Evolutionary conservation across 2,888 invertebrate species (phyloP), one percentile per base, ranked within the genome.

Genomic region (Scaptomyza parva): DNA sequence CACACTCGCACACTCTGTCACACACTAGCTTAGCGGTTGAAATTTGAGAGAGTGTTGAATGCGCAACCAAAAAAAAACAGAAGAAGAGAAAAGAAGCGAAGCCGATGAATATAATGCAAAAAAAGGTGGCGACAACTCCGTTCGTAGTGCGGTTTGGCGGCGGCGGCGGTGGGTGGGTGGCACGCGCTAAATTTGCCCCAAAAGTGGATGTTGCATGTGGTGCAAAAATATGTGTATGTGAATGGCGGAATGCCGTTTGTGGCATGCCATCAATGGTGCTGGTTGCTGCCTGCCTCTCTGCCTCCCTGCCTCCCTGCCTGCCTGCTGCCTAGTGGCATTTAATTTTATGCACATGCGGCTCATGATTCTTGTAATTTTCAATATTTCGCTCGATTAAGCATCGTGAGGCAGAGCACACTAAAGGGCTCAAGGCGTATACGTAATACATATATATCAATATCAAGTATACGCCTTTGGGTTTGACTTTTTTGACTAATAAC

Each of bases 361-460:
- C 48, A 52, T 48, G 17, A 17, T 58, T 73, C 52, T 63, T 60
- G 75, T 77, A 64, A 75, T 73, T 75, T 77, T 77, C 73, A 75
- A 75, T 75, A 75, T 72, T 64, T 77, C 75, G 75, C 69, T 73
- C 69, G 69, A 77, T 68, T 77, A 54, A 72, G 44, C 69, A 33
- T 61, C 58, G 61, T 48, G 44, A n/a, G n/a, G n/a, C n/a, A n/a
- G n/a, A n/a, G n/a, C n/a, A n/a, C n/a, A n/a, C n/a, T n/a, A n/a
- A 24, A 4, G 6, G 5, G n/a, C 14, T 39, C 39, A 14, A 45
- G 50, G 50, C 61, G 62, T 51, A 51, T 55, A 47, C 45, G 70
- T 40, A 28, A 62, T 62, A 20, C 35, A 39, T 24, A 30, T 47
- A 20, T 43, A 12, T 26, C 22, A 14, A 24, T 54, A 35, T 54